Conservation (phyloP, 2,888 invertebrate species). For the Arge pagana region DNA sequence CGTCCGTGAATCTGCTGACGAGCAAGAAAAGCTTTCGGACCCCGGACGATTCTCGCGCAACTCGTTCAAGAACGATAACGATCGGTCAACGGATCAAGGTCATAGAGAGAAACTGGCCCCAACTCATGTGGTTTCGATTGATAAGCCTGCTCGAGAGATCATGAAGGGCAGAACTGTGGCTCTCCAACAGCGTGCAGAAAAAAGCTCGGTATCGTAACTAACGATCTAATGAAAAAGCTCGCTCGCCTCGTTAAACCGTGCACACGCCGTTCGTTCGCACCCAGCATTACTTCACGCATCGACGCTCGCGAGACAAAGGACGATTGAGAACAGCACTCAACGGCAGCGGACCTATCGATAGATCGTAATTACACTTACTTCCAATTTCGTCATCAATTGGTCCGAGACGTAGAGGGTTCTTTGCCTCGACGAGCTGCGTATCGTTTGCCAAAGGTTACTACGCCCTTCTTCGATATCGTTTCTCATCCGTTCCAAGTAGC, state of each 20-base stretch:
- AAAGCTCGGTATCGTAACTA: too few species aligned
- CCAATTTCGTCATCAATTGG: slow-evolving; percentile 53
- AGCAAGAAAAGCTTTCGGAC: too few species aligned
- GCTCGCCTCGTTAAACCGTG: too few species aligned
- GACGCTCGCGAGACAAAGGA: slow-evolving; percentile 13
- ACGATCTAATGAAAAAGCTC: too few species aligned
- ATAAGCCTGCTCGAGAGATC: too few species aligned
- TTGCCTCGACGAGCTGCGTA: slow-evolving; percentile 8
- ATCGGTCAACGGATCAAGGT: too few species aligned
- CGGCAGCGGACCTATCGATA: neutral
- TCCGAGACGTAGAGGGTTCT: slow-evolving; percentile 48
- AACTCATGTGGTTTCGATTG: neutral
- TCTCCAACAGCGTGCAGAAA: neutral
- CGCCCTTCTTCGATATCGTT: slow-evolving; percentile 28
- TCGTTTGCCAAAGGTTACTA: slow-evolving; percentile 22
- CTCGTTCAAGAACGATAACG: too few species aligned
- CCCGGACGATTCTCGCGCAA: too few species aligned
- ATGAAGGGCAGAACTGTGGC: neutral
- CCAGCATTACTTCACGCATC: slow-evolving; percentile 35
- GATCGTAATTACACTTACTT: slow-evolving; percentile 47
- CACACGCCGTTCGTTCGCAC: slow-evolving; percentile 59
- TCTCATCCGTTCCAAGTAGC: slow-evolving; percentile 57
- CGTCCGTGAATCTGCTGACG: too few species aligned
- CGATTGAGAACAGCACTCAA: too few species aligned
- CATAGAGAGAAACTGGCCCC: too few species aligned